phyloP scores from a whole-genome alignment of 1,140 invertebrate species.

The Mactra quadrangularis region DNA sequence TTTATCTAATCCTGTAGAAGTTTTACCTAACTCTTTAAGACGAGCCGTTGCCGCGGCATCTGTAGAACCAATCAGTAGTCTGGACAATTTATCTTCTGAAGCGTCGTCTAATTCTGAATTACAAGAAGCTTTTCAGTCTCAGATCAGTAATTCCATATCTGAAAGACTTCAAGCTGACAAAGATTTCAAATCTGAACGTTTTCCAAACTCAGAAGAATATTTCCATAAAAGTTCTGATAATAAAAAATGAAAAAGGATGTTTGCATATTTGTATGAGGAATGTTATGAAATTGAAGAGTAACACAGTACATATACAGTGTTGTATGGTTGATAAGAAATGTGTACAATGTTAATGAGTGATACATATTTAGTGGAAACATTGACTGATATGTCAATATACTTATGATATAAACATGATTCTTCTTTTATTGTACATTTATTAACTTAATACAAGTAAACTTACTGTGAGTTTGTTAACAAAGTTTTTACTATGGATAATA shows the following conservation, averaged over 20 bases:
- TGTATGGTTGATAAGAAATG: not conserved
- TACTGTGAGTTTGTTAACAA: too few relatives aligned
- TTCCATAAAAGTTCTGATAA: slow-evolving; percentile 71
- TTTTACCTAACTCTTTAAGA: slow-evolving; percentile 83
- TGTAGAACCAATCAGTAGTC: slow-evolving; percentile 82
- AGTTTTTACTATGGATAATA: too few relatives aligned
- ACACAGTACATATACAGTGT: not conserved
- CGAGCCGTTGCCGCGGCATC: slow-evolving; percentile 85
- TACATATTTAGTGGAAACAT: not conserved
- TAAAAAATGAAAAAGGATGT: slow-evolving; percentile 35
- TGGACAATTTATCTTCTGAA: slow-evolving; percentile 84
- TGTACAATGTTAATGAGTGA: not conserved
- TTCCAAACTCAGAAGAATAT: slow-evolving; percentile 85
- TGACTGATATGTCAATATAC: not conserved
- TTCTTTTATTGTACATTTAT: too few relatives aligned
- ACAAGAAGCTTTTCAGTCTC: slow-evolving; percentile 83
- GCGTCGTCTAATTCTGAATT: slow-evolving; percentile 82
- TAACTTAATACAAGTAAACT: too few relatives aligned
- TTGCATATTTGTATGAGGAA: not conserved
- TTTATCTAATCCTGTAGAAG: slow-evolving; percentile 68
- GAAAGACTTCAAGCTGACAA: slow-evolving; percentile 83
- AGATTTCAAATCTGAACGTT: slow-evolving; percentile 85
- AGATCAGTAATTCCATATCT: slow-evolving; percentile 82
- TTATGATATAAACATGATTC: not conserved
- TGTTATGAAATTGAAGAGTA: not conserved